phyloP scores from a whole-genome alignment of 2,888 invertebrate species.

The Oegoconia quadripuncta region DNA sequence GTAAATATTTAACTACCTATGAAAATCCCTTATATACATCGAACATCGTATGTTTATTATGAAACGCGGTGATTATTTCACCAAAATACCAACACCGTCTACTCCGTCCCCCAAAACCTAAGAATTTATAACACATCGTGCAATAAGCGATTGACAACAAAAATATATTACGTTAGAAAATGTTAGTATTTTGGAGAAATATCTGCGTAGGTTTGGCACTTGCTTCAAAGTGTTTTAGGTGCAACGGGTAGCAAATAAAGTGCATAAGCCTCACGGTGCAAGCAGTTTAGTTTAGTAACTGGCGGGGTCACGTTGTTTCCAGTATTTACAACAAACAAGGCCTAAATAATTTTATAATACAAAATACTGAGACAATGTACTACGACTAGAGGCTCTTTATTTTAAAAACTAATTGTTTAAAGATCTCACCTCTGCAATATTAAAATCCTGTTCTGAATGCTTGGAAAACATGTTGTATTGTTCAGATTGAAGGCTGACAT shows the following conservation, averaged over 20 bases:
- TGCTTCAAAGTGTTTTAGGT: constrained; percentile 40
- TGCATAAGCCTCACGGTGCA: constrained; percentile 62
- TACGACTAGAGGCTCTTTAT: too few relatives aligned
- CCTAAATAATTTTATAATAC: constrained; percentile 17
- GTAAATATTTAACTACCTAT: too few relatives aligned
- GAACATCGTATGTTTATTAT: constrained; percentile 65
- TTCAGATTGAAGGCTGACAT: constrained; percentile 47
- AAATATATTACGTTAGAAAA: constrained; percentile 45
- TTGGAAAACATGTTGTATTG: constrained; percentile 71
- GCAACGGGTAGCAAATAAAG: constrained; percentile 47
- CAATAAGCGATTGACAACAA: constrained; percentile 45
- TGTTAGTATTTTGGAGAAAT: constrained; percentile 79
- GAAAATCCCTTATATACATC: constrained; percentile 9
- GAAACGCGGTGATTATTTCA: constrained; percentile 54
- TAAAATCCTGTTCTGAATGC: constrained; percentile 62
- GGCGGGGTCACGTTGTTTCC: constrained; percentile 18
- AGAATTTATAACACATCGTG: constrained; percentile 46
- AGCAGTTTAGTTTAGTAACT: constrained; percentile 50
- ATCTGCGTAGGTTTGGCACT: constrained; percentile 37
- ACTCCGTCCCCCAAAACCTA: constrained; percentile 40
- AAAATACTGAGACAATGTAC: constrained; percentile 19
- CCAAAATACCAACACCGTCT: constrained; percentile 79
- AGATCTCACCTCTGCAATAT: constrained; percentile 65
- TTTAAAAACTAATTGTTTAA: constrained; percentile 11
- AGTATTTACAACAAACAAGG: too few relatives aligned